phyloP scores from a whole-genome alignment of 2,888 invertebrate species.

The Pecten maximus region DNA sequence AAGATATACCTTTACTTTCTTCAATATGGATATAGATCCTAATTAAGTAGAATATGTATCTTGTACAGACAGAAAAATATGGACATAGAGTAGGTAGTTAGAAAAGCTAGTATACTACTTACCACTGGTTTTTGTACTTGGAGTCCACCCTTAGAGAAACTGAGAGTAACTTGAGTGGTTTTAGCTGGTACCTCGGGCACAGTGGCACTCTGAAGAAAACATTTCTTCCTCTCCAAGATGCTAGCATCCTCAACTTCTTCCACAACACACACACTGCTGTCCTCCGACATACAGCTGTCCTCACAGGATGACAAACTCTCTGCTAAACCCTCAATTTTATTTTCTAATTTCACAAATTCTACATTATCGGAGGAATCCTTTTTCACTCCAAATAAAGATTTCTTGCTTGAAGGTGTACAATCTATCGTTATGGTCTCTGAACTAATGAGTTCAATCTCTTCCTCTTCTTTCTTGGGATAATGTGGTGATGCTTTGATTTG shows the following conservation, averaged over 20 bases:
- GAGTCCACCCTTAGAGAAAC: constrained; percentile 62
- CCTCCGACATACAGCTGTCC: constrained; percentile 9
- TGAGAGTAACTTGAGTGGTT: constrained; percentile 64
- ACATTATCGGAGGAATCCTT: not conserved
- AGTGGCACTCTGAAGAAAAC: constrained; percentile 39
- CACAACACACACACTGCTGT: constrained; percentile 1
- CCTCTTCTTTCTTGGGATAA: constrained; percentile 33
- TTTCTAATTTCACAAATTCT: not conserved
- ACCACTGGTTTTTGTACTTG: constrained; percentile 55
- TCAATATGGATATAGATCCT: too few relatives aligned
- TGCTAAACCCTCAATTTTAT: not conserved
- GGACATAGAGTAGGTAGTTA: too few relatives aligned
- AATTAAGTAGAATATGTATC: too few relatives aligned
- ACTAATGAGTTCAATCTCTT: constrained; percentile 49
- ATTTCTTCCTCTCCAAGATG: constrained; percentile 37
- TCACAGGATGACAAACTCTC: constrained; percentile 2
- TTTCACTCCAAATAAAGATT: not conserved
- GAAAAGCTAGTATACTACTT: too few relatives aligned
- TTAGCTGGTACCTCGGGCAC: constrained; percentile 41
- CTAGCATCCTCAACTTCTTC: not conserved
- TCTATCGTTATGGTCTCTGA: constrained; percentile 50
- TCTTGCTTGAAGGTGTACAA: not conserved
- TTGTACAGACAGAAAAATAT: too few relatives aligned
- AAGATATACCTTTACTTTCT: too few relatives aligned
- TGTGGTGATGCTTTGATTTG: constrained; percentile 26